A percentile compares a stretch with the other conserved stretches of the same genome.
Evolutionary conservation across 1,140 invertebrate species (phyloP).

Genomic region (Procambarus clarkii): DNA sequence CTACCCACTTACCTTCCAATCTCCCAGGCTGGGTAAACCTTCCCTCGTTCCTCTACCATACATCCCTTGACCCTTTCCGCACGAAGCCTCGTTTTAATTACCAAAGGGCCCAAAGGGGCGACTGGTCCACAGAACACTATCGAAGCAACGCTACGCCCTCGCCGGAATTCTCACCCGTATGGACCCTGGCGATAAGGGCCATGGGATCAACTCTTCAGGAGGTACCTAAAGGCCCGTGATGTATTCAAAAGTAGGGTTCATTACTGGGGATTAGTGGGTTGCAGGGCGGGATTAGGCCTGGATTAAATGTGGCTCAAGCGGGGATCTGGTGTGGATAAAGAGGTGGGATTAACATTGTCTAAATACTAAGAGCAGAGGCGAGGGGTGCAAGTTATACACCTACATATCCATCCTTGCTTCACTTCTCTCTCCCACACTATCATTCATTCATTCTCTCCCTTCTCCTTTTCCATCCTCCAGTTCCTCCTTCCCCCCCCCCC

Average conservation of each 20-base stretch:
- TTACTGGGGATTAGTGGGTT: slow-evolving; percentile 57
- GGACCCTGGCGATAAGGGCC: not conserved
- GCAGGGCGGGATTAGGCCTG: slow-evolving; percentile 39
- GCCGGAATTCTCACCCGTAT: not conserved
- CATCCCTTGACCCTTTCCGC: slow-evolving; percentile 50
- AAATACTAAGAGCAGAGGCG: slow-evolving; percentile 29
- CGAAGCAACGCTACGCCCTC: not conserved
- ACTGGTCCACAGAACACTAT: not conserved
- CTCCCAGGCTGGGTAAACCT: not conserved
- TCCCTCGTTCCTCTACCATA: not conserved
- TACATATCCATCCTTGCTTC: no score
- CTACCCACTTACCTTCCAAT: not conserved
- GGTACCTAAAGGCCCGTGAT: slow-evolving; percentile 32
- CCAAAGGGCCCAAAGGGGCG: slow-evolving; percentile 11
- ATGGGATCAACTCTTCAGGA: not conserved
- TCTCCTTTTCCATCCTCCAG: no score
- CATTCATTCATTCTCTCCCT: no score
- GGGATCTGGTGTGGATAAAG: slow-evolving; percentile 59
- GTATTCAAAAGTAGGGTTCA: slow-evolving; percentile 57
- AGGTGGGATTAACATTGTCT: slow-evolving; percentile 55
- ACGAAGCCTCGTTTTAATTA: slow-evolving; percentile 52
- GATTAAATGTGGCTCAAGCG: slow-evolving; percentile 48
- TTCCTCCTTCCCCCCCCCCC: no score
- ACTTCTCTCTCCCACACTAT: no score
- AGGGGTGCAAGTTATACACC: not conserved